Base-by-base conservation (phyloP, 2,113 vertebrate species). In the Nothoprocta perdicaria region DNA sequence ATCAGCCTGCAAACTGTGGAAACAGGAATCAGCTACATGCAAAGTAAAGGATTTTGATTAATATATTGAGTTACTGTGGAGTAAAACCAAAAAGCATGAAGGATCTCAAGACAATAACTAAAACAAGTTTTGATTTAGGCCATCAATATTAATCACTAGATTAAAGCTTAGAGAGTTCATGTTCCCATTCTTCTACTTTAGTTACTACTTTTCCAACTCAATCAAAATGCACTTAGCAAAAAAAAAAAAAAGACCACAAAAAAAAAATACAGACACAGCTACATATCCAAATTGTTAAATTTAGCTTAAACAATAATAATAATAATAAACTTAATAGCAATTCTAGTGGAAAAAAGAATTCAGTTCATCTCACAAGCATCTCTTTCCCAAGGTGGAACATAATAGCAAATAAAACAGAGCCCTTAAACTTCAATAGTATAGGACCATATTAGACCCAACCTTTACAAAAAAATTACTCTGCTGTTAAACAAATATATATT, bases 261-360 rank as follows among this genome's bases (percentile, higher is more conserved):
- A 73, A 11, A 62, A 65, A 27, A 12, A 69, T 66, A 18, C 22
- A 80, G 86, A 29, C 65, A 69, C 6, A 35, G 17, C 5, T 8
- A 4, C 2, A 16, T 8, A 48, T 15, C 38, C 45, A 79, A 82
- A 58, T 5, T 12, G 58, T 4, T 76, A 27, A 72, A 62, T 11
- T 12, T 14, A 68, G 14, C 41, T 43, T 43, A 43, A 43, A 43
- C 11, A 43, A 5, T 3, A 43, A 38, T 38, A 38, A 38, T 38
- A 72, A 6, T 14, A 31, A 3, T 15, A 3, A 46, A 38, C 35
- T 38, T 8, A 38, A 46, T 19, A 46, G 10, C 19, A 46, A 46
- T 2, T 4, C 72, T 31, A 23, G 3, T 12, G 24, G 9, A 10
- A 1, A 2, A 2, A 40, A 35, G 45, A 24, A 12, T 21, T 16